Evolutionary conservation across 2,888 invertebrate genomes (phyloP), one percentile per base, ranked within the genome.

Genomic region (Monopis laevigella): DNA sequence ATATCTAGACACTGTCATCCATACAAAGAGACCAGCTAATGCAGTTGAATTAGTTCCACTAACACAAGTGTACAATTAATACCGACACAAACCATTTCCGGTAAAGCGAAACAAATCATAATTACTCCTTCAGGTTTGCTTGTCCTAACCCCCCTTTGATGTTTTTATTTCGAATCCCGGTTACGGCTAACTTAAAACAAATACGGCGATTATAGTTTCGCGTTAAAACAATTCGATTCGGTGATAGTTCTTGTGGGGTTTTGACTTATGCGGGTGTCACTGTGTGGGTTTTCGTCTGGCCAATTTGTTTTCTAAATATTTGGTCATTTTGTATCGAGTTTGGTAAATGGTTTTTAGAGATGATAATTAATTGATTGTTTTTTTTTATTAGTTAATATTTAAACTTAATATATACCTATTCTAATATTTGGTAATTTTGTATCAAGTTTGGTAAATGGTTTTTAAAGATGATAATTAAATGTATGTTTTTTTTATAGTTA

Each of bases 141-240:
- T 67, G 61, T 65, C 67, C 68, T 62, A 68, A 67, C 42, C 68
- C 73, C 78, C 62, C 77, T 78, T 78, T 78, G 77, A 78, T 75
- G 77, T 78, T 75, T 77, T 78, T 75, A 74, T 75, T 68, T 65
- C 60, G 69, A 66, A 70, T 64, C 65, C 65, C 65, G 59, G 75
- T 71, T 73, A 75, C 71, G 73, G 72, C 62, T 65, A 70, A 72
- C 65, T 77, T 77, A 75, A 78, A 80, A 80, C 80, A 80, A 80
- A 78, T 80, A 80, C 70, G 66, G 74, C 75, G 77, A 78, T 77
- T 77, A 78, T 65, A 68, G 67, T 73, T 74, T 65, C 69, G 72
- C 70, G 77, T 74, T 71, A 74, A 77, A 75, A 58, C 71, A 64
- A 78, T 80, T 80, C 57, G 78, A 54, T 54, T 70, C 74, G 78